These are phyloP conservation scores for Philopotamus ludificatus DNA, from an alignment of 1,140 invertebrate species.

Conservation along the genomic window DNA sequence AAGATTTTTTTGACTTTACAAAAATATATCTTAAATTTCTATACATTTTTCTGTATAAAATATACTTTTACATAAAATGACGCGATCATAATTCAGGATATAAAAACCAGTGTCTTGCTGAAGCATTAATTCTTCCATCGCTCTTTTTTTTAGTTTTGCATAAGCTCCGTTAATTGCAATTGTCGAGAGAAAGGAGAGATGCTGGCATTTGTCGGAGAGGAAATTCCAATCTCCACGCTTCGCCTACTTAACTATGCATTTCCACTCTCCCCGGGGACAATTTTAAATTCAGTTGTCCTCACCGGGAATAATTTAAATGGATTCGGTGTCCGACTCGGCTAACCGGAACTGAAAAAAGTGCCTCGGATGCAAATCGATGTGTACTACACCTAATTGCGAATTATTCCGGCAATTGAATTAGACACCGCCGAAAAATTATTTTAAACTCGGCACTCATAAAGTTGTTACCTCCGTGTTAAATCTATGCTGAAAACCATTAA, in stretches of 20 bases:
- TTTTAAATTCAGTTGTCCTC: constrained; percentile 8
- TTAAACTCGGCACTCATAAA: not conserved
- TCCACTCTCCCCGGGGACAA: not conserved
- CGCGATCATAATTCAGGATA: too few relatives aligned
- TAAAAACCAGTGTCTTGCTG: too few relatives aligned
- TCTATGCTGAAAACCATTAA: constrained; percentile 22
- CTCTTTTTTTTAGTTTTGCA: too few relatives aligned
- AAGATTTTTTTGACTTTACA: too few relatives aligned
- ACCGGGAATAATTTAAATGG: not conserved
- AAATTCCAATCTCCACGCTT: constrained; percentile 10
- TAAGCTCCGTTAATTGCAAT: constrained; percentile 5
- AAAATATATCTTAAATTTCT: too few relatives aligned
- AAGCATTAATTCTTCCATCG: too few relatives aligned
- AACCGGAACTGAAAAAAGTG: not conserved
- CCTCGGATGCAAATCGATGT: not conserved
- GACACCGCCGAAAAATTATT: not conserved
- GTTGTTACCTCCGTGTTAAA: not conserved
- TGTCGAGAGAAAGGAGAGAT: not conserved
- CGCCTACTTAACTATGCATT: constrained; percentile 12
- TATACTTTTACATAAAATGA: too few relatives aligned
- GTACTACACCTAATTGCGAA: not conserved
- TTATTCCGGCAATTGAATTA: not conserved
- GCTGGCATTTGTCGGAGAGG: not conserved
- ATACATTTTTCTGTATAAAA: too few relatives aligned
- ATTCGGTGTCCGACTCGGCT: not conserved